Percentiles rank a stretch among this genome's conserved stretches.
Conservation (phyloP, 2,113 vertebrate species). For the Mobula birostris region DNA sequence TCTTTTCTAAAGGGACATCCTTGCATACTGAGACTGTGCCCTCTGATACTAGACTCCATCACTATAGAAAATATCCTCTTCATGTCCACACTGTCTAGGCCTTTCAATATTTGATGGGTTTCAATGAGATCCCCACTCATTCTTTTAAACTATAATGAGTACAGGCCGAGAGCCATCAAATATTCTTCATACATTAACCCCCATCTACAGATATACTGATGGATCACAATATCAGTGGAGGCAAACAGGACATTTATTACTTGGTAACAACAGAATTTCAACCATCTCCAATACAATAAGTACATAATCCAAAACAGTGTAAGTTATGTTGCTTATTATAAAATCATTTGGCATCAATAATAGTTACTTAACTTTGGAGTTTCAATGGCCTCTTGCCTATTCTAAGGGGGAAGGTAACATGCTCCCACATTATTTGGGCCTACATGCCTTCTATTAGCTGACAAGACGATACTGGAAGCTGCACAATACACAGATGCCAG, state of each 20-base stretch:
- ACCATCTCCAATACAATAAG: background rate
- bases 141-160: no score
- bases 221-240: background rate
- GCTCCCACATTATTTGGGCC: background rate
- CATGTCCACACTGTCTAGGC: no score
- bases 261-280: background rate
- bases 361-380: background rate
- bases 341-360: background rate
- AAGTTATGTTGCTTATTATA: background rate
- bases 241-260: background rate
- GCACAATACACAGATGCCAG: background rate
- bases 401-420: background rate
- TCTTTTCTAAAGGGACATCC: no score
- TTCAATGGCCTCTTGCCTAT: background rate
- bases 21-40: no score
- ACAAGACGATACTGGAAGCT: background rate
- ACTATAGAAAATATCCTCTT: no score
- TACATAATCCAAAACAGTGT: background rate
- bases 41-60: no score
- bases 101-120: no score
- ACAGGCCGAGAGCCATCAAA: no score
- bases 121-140: no score
- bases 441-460: background rate
- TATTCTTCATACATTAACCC: no score
- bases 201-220: background rate